Conservation (phyloP, 2,113 vertebrate species). For the Brienomyrus longianalis region DNA sequence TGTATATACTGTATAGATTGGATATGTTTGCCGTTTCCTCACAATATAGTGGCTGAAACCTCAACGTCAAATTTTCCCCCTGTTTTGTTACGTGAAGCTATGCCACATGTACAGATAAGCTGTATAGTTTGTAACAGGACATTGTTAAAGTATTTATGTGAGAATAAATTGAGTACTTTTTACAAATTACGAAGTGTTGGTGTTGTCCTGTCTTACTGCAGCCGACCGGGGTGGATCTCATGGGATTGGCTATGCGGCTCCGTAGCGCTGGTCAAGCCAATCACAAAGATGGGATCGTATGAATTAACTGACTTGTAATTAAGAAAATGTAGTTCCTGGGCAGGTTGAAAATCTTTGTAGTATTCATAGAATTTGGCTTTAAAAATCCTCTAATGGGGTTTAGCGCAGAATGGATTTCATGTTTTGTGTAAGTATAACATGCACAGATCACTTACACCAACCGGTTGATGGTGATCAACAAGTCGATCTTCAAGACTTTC, state of each 20-base stretch:
- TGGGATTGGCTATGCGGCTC: background rate
- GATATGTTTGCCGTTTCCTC: slow-evolving; percentile 5
- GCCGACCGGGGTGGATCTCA: background rate
- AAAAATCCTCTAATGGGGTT: background rate
- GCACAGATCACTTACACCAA: background rate
- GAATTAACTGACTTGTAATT: background rate
- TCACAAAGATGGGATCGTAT: background rate
- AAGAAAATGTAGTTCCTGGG: background rate
- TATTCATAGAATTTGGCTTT: background rate
- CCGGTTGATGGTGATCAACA: background rate
- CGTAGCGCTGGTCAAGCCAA: background rate
- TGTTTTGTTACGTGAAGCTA: slow-evolving; percentile 6
- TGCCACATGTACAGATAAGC: slow-evolving; percentile 18
- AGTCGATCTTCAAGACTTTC: background rate
- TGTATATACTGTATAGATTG: slow-evolving; percentile 26
- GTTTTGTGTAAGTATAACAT: background rate
- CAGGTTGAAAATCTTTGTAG: background rate
- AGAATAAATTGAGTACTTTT: slow-evolving; percentile 25
- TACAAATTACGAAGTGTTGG: background rate
- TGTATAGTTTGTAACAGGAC: slow-evolving; percentile 25
- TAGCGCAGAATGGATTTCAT: background rate
- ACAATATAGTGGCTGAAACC: background rate
- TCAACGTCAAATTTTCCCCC: background rate
- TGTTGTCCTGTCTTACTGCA: too few relatives aligned
- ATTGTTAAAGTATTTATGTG: slow-evolving; percentile 25